These are phyloP conservation scores for Chrysolina oricalcia DNA, from an alignment of 2,888 invertebrate species.

Conservation along the genomic window DNA sequence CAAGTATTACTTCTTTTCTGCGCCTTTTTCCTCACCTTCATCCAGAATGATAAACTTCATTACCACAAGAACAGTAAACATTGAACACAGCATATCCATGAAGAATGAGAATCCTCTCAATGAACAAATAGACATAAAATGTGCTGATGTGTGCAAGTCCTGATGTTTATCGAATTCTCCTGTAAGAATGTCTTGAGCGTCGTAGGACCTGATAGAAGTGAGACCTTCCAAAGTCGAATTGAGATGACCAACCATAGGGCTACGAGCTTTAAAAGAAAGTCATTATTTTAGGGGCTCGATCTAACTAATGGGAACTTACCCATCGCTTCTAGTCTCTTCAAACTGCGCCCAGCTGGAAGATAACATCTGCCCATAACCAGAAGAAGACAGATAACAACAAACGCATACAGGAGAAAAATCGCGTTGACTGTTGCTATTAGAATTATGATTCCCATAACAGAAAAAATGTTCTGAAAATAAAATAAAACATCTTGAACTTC, in stretches of 20 bases:
- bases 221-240: slow-evolving; percentile 69
- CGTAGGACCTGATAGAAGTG: slow-evolving; percentile 68
- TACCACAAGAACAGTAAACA: slow-evolving; percentile 58
- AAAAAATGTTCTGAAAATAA: slow-evolving; percentile 52
- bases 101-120: slow-evolving; percentile 65
- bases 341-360: slow-evolving; percentile 61
- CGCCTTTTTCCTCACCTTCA: slow-evolving; percentile 49
- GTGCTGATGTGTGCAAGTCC: slow-evolving; percentile 66
- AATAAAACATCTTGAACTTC: slow-evolving; percentile 25
- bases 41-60: slow-evolving; percentile 57
- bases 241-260: slow-evolving; percentile 68
- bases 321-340: slow-evolving; percentile 63
- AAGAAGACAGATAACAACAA: slow-evolving; percentile 54
- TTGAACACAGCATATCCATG: slow-evolving; percentile 61
- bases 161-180: slow-evolving; percentile 68
- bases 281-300: not conserved
- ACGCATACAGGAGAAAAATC: slow-evolving; percentile 57
- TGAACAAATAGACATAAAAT: slow-evolving; percentile 62
- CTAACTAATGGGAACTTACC: slow-evolving; percentile 53
- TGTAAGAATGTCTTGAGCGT: slow-evolving; percentile 63
- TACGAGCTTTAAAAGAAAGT: slow-evolving; percentile 63
- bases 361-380: slow-evolving; percentile 55
- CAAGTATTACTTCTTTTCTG: not conserved
- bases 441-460: slow-evolving; percentile 50
- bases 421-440: slow-evolving; percentile 57